phyloP scores from a whole-genome alignment of 92 coral and sea anemone species.

The Anthopleura xanthogrammica region DNA sequence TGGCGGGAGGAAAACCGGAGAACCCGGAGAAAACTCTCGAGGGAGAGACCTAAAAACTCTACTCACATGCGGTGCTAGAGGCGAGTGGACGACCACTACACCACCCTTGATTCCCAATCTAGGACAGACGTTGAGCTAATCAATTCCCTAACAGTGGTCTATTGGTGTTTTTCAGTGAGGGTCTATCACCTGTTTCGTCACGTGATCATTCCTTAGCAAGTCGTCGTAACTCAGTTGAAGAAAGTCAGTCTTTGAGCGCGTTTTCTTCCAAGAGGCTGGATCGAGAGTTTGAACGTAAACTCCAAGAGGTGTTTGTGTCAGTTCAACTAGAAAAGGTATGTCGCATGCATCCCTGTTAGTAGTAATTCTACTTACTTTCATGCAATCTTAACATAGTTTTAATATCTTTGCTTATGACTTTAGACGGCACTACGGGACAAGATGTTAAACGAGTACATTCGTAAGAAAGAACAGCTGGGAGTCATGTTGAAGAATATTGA shows the following conservation, averaged over 20 bases:
- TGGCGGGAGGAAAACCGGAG: no score
- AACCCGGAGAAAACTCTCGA: no score
- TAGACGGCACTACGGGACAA: slow-evolving; percentile 88
- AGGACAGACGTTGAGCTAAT: no score
- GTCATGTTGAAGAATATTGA: slow-evolving; percentile 86
- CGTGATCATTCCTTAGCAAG: slow-evolving; percentile 71
- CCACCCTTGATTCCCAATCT: no score
- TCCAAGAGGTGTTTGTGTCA: slow-evolving; percentile 85
- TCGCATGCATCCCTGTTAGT: no score
- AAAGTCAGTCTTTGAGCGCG: slow-evolving; percentile 59
- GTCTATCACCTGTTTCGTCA: slow-evolving; percentile 78
- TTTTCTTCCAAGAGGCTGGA: slow-evolving; percentile 87
- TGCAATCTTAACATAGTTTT: no score
- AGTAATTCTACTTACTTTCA: no score
- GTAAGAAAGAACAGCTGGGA: slow-evolving; percentile 86
- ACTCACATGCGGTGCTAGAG: no score
- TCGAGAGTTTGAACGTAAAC: slow-evolving; percentile 87
- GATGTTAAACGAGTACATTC: slow-evolving; percentile 91
- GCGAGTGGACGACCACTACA: no score
- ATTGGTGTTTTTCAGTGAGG: slow-evolving; percentile 38
- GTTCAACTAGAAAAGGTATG: slow-evolving; percentile 93
- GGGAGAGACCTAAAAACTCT: no score
- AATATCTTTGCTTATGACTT: neutral
- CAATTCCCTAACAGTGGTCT: neutral
- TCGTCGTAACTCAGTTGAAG: slow-evolving; percentile 87